Evolutionary conservation across 2,113 vertebrate genomes (phyloP), one percentile per base, ranked within the genome.

Genomic region (Apteryx mantelli): DNA sequence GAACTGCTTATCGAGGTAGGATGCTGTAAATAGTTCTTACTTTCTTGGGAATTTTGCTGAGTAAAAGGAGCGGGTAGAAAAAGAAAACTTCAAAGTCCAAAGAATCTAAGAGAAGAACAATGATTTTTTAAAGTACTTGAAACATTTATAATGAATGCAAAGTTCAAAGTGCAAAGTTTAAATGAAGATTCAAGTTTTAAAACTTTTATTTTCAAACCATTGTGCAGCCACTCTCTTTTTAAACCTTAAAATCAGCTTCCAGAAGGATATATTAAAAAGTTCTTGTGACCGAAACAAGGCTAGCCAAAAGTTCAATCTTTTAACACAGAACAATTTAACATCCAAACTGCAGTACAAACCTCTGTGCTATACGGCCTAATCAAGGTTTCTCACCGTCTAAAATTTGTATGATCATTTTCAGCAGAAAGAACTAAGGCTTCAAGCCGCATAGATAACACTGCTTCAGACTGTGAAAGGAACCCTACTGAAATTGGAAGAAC

Each of bases 31-130:
- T 63, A 77, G 46, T 65, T 5, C 6, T 82, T 69, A 32, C 2
- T 52, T 86, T 7, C 3, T 9, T 64, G 4, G 3, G 13, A 83
- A 52, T 61, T 83, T 11, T 24, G 24, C 55, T 24, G 20, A 46
- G 20, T 61, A 44, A 7, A 82, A 74, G 19, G 6, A 7, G 3
- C 11, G 4, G 60, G 7, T 26, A 48, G 60, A 36, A 58, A 73
- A n/a, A 9, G 1, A 32, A 24, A 68, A 3, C 3, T 25, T 82
- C 15, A 42, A 12, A 46, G 34, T 2, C 5, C 2, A 4, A 82
- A 5, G 3, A n/a, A 10, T 65, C 13, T 26, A 44, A 34, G 71
- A 50, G 8, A 2, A 66, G 2, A 58, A 26, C 0, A 26, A 34
- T 46, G 21, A 26, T 46, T 68, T 13, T 44, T 69, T 42, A 32